These are phyloP conservation scores for Petrocephalus zakoni DNA, from an alignment of 2,113 vertebrate genomes.

Conservation along the genomic window DNA sequence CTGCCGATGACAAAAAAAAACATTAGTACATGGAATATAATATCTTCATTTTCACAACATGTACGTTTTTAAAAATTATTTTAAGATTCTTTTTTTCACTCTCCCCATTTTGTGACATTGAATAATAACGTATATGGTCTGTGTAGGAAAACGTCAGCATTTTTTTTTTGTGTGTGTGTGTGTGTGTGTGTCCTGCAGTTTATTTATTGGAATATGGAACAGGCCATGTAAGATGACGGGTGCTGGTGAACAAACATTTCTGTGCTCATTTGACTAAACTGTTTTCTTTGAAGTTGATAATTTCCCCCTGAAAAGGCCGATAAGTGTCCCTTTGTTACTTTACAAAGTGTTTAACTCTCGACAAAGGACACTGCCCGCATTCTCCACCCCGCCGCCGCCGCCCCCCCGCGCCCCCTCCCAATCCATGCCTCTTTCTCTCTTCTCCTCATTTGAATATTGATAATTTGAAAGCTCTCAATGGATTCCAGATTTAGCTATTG, in stretches of 20 bases:
- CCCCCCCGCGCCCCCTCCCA: constrained; percentile 53
- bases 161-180: no score
- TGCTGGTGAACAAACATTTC: constrained; percentile 1
- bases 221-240: neutral
- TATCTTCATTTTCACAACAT: neutral
- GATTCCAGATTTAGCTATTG: constrained; percentile 73
- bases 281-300: constrained; percentile 29
- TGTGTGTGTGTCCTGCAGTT: neutral
- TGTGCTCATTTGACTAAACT: constrained; percentile 19
- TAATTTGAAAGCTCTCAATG: constrained; percentile 75
- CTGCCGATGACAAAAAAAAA: constrained; percentile 29
- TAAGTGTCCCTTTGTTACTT: constrained; percentile 22
- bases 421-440: constrained; percentile 41
- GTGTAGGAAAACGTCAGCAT: neutral
- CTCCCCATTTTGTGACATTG: neutral
- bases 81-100: neutral
- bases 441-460: constrained; percentile 73
- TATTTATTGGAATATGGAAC: constrained; percentile 2
- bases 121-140: neutral
- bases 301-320: constrained; percentile 21
- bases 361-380: constrained; percentile 21
- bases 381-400: neutral
- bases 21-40: constrained; percentile 13
- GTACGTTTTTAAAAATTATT: neutral
- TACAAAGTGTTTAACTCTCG: constrained; percentile 15